phyloP scores from a whole-genome alignment of 2,113 vertebrate species.

The Actenoides lindsayi region DNA sequence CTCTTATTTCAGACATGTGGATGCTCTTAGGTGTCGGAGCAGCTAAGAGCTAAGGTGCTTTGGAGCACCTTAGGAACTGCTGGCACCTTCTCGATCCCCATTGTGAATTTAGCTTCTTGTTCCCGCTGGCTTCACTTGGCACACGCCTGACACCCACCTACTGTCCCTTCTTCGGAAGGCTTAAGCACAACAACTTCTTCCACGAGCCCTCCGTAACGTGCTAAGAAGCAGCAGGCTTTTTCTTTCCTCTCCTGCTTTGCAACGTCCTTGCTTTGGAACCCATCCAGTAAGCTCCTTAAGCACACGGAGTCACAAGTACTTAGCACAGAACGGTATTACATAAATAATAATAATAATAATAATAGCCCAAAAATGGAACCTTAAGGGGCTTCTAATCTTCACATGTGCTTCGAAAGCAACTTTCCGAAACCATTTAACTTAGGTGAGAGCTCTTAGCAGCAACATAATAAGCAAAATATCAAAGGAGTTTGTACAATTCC shows the following conservation, averaged over 20 bases:
- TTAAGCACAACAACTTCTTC: not conserved
- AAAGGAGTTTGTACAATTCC: constrained; percentile 23
- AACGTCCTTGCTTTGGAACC: constrained; percentile 43
- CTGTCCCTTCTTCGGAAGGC: not conserved
- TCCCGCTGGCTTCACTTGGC: not conserved
- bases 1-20: not conserved
- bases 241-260: constrained; percentile 2
- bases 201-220: rapidly evolving
- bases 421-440: not conserved
- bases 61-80: not conserved
- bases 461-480: constrained; percentile 3
- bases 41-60: not conserved
- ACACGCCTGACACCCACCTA: not conserved
- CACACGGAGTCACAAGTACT: constrained; percentile 11
- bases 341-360: constrained; percentile 36
- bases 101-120: not conserved
- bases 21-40: not conserved
- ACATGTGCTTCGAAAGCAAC: not conserved
- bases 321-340: constrained; percentile 45
- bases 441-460: constrained; percentile 23
- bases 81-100: not conserved
- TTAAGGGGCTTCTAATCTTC: constrained; percentile 13
- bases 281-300: constrained; percentile 62
- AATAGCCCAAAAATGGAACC: constrained; percentile 14
- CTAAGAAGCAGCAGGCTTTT: not conserved